Base-by-base conservation (phyloP, 1,140 invertebrate species). In the Cheumatopsyche charites region DNA sequence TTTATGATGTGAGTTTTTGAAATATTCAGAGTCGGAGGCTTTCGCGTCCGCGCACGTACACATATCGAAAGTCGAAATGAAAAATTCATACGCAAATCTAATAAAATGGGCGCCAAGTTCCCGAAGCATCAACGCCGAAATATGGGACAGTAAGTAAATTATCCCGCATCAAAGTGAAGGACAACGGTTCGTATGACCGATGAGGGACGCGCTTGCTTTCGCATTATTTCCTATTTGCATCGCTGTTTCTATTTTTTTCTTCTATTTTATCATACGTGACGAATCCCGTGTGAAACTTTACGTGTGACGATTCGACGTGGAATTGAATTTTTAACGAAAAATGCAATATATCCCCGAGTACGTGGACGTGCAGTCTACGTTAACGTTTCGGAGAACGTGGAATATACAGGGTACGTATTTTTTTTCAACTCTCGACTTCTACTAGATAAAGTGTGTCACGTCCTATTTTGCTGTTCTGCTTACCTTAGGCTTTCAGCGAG, bases 101-200 rank as follows among this genome's bases (percentile, higher is more conserved):
- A 62, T 62, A 62, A 62, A 62, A 62, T 21, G 23, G 23, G 58
- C 26, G 58, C 23, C 15, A 62, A 62, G 58, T 62, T 62, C 23
- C 58, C 29, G 29, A 36, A 36, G 58, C 58, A 62, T 62, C 26
- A 29, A 13, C 58, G 26, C 5, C n/a, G 58, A 62, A 62, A 62
- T 62, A 62, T 62, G 58, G 58, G 58, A 62, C 58, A 62, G 58
- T 62, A 62, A 62, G 26, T 62, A 62, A 62, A 62, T 62, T 62
- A 62, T 62, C 58, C 26, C 58, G 26, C 25, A 62, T 62, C 58
- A 36, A 36, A 26, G 58, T 15, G 58, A 36, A 21, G 15, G 26
- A 36, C 5, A 26, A 5, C 58, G 58, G 26, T 29, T 25, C 13
- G 11, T 19, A 62, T 62, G 58, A 62, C 58, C 58, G 58, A 62